Percentiles rank a stretch among this genome's conserved stretches.
Conservation (phyloP, 1,140 invertebrate species). For the Bombus difficillimus region DNA sequence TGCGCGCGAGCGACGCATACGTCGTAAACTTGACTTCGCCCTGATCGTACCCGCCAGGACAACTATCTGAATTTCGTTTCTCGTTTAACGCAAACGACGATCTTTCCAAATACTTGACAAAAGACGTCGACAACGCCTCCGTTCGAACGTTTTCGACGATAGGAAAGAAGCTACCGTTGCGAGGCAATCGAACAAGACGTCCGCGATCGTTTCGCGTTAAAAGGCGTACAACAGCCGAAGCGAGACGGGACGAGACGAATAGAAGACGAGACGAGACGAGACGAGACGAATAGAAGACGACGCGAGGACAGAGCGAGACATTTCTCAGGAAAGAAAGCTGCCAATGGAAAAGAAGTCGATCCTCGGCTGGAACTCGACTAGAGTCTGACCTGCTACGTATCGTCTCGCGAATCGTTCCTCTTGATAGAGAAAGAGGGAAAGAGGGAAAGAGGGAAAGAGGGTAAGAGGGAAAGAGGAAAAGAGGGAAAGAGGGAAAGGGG, state of each 20-base stretch:
- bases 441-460: not conserved
- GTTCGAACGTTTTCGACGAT: not conserved
- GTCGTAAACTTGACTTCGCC: too few relatives aligned
- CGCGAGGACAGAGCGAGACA: conserved; percentile 51
- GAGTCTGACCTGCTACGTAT: conserved; percentile 52
- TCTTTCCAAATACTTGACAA: too few relatives aligned
- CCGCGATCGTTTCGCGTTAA: conserved; percentile 13
- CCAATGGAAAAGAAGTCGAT: conserved; percentile 71
- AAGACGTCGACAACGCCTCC: not conserved
- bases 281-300: not conserved
- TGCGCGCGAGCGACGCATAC: too few relatives aligned
- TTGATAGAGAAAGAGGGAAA: conserved; percentile 15
- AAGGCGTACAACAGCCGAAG: not conserved
- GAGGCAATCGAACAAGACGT: not conserved
- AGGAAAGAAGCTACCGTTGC: not conserved
- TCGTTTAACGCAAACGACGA: too few relatives aligned
- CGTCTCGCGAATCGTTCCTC: conserved; percentile 3
- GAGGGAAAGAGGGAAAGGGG: not conserved
- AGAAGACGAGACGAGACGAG: not conserved
- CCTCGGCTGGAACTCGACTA: conserved; percentile 58
- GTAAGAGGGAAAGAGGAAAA: not conserved
- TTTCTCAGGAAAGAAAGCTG: conserved; percentile 75
- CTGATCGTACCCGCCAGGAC: too few relatives aligned
- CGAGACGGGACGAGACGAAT: not conserved
- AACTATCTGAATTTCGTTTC: too few relatives aligned